These are phyloP conservation scores for Nysson spinosus DNA, from an alignment of 2,888 invertebrate species.

Conservation along the genomic window DNA sequence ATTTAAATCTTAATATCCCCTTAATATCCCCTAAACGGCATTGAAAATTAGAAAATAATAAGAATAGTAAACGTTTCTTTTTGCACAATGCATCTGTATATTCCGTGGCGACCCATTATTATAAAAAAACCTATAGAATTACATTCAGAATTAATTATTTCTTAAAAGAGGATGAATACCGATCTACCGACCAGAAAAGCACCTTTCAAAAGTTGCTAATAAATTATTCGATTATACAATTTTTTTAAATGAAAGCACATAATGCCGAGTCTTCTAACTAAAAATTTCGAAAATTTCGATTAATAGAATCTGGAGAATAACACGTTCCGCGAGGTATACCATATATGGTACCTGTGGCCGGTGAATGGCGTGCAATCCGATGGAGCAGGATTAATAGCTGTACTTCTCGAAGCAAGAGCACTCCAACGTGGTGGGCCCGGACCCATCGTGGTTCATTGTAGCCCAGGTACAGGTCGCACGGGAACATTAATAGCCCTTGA, in stretches of 20 bases:
- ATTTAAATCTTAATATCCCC: too few relatives aligned
- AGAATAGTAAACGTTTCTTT: too few relatives aligned
- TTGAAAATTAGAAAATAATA: too few relatives aligned
- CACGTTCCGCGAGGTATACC: conserved; percentile 91
- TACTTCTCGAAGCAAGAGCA: conserved; percentile 89
- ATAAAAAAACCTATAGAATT: too few relatives aligned
- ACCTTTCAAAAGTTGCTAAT: too few relatives aligned
- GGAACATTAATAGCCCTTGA: conserved; percentile 93
- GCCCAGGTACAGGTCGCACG: conserved; percentile 93
- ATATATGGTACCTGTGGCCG: conserved; percentile 97
- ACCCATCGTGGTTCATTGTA: conserved; percentile 90
- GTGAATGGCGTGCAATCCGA: conserved; percentile 91
- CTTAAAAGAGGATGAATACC: too few relatives aligned
- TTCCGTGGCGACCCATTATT: too few relatives aligned
- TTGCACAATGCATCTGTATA: too few relatives aligned
- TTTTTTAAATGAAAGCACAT: not conserved
- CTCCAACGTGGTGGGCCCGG: conserved; percentile 79
- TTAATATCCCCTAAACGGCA: too few relatives aligned
- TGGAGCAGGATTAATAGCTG: conserved; percentile 90
- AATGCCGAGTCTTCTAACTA: not conserved
- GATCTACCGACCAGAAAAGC: too few relatives aligned
- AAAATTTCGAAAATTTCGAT: not conserved
- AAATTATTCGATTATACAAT: not conserved
- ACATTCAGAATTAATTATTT: too few relatives aligned
- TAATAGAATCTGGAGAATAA: conserved; percentile 87